A percentile compares a stretch with the other conserved stretches of the same genome.
phyloP scores from a whole-genome alignment of 2,888 invertebrate genomes.

The Proisotoma minuta region DNA sequence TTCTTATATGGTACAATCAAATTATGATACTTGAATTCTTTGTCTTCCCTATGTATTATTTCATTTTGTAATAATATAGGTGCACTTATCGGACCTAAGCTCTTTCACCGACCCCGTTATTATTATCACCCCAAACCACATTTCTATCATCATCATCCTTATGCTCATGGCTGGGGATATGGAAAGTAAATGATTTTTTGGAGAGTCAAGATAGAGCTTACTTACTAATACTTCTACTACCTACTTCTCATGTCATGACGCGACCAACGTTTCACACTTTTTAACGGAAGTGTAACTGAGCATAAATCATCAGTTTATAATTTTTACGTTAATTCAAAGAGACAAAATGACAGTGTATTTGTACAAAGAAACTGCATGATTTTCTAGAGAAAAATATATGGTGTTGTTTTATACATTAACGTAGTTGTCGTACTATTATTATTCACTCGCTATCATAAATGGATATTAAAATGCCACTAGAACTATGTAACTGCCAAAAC shows the following conservation, averaged over 20 bases:
- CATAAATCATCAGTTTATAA: not conserved
- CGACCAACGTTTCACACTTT: not conserved
- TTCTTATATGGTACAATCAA: conserved; percentile 37
- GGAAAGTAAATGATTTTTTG: not conserved
- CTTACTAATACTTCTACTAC: not conserved
- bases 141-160: conserved; percentile 18
- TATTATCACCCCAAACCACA: not conserved
- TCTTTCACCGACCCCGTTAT: conserved; percentile 33
- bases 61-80: no score
- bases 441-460: no score
- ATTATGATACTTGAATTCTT: no score
- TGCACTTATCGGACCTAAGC: conserved; percentile 33
- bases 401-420: not conserved
- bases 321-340: not conserved
- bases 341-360: conserved; percentile 5
- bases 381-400: conserved; percentile 1
- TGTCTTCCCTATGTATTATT: no score
- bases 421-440: no score
- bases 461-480: no score
- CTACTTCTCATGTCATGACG: not conserved
- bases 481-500: no score
- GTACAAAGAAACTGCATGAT: not conserved
- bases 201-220: conserved; percentile 1
- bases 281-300: not conserved
- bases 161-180: conserved; percentile 19